Evolutionary conservation across 2,113 vertebrate species (phyloP).

Genomic region (Trematocara macrostoma): DNA sequence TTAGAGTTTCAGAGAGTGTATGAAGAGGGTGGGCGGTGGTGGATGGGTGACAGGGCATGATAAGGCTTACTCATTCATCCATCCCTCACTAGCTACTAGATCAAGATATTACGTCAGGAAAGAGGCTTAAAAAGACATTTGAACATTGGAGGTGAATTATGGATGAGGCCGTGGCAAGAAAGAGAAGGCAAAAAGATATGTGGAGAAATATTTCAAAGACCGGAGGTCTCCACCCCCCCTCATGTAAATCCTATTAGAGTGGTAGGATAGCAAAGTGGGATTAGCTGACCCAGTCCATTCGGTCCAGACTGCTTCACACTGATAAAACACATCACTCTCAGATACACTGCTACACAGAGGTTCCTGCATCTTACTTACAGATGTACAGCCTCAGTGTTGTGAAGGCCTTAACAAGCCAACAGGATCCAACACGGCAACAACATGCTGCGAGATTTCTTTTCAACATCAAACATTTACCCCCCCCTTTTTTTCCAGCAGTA

Average conservation of each 20-base stretch:
- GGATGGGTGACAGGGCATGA: neutral
- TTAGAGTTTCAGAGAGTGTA: neutral
- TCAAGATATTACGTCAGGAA: slow-evolving; percentile 24
- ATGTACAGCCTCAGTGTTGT: neutral
- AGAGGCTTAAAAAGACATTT: slow-evolving; percentile 35
- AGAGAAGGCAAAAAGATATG: slow-evolving; percentile 11
- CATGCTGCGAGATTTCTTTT: neutral
- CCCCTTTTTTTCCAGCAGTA: neutral
- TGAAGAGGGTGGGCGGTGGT: neutral
- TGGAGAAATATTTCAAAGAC: slow-evolving; percentile 50
- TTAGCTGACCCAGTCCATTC: slow-evolving; percentile 11
- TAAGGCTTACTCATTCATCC: slow-evolving; percentile 43
- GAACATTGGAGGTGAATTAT: slow-evolving; percentile 49
- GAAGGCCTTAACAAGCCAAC: neutral
- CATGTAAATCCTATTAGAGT: slow-evolving; percentile 44
- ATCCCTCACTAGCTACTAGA: slow-evolving; percentile 33
- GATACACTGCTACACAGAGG: neutral
- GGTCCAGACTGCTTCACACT: neutral
- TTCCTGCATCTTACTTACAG: neutral
- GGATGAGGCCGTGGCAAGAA: slow-evolving; percentile 30
- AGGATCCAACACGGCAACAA: neutral
- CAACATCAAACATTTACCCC: neutral
- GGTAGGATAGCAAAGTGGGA: neutral
- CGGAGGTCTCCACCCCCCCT: neutral
- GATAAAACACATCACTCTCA: neutral